Evolutionary conservation across 2,113 vertebrate species (phyloP), one percentile per base, ranked within the genome.

Genomic region (Heteronetta atricapilla): DNA sequence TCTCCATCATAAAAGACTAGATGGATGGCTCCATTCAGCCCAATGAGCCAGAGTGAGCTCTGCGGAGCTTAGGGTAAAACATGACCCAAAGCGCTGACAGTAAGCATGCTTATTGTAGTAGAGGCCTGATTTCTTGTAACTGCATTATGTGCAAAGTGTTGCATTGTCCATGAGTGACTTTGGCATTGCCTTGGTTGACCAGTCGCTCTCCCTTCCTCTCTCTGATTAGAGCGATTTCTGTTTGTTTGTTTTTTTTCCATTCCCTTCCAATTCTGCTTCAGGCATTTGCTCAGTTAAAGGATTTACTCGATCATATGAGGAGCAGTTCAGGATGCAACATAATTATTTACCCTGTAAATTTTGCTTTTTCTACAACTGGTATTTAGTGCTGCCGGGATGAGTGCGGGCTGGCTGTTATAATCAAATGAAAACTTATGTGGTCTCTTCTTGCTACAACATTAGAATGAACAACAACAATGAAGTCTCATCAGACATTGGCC

Each of bases 351-450:
- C 66, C 42, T 38, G 31, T 73, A 85, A 93, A 78, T 68, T 33
- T 91, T 95, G 66, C 16, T 76, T 17, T 53, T 86, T 94, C 83
- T 94, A 48, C 84, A 83, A 60, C 70, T 60, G 2, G 46, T 64
- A 19, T 93, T 93, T 80, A 68, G 80, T 52, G 63, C 72, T 63
- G 44, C 28, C 22, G 36, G 64, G 59, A 64, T 74, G 56, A 90
- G 14, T 81, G 60, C 34, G 63, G 52, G 26, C 67, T 95, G 89
- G 26, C 72, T 92, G 28, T 63, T 95, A 70, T 11, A 94, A 79
- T 86, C 75, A 69, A 90, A 29, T 91, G 77, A 62, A 96, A 92
- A 93, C 66, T 86, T 81, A 87, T 75, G 85, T 91, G 62, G 67
- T 78, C 52, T 89, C 72, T 69, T 55, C 40, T 77, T 93, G n/a